Evolutionary conservation across 2,113 vertebrate genomes (phyloP).

Genomic region (Coregonus clupeaformis): DNA sequence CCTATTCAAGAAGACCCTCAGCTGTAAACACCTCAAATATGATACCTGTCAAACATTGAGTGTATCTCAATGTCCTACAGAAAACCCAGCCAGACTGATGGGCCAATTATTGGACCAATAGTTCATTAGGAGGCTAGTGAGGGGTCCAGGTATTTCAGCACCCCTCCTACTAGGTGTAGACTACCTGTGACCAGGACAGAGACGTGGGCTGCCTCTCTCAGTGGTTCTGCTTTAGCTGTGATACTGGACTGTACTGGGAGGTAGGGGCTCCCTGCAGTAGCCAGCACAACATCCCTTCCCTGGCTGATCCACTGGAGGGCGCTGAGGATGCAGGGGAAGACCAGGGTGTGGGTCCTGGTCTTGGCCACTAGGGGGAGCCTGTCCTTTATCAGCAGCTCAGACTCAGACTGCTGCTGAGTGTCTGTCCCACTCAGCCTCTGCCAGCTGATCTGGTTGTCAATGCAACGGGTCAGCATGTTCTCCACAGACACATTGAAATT

Average conservation of each 20-base stretch:
- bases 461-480: conserved; percentile 77
- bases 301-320: conserved; percentile 81
- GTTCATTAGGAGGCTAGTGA: conserved; percentile 62
- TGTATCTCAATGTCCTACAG: too few relatives aligned
- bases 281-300: conserved; percentile 69
- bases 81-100: not conserved
- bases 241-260: conserved; percentile 39
- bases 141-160: conserved; percentile 74
- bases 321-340: conserved; percentile 80
- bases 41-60: too few relatives aligned
- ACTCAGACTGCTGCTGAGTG: conserved; percentile 41
- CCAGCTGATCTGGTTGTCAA: conserved; percentile 80
- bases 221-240: conserved; percentile 56
- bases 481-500: conserved; percentile 80
- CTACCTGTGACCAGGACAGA: conserved; percentile 83
- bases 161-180: conserved; percentile 81
- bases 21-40: too few relatives aligned
- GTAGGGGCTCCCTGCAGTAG: not conserved
- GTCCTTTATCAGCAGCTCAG: conserved; percentile 40
- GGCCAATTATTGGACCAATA: not conserved
- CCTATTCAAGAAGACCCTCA: too few relatives aligned
- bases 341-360: conserved; percentile 58
- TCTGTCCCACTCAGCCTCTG: conserved; percentile 56
- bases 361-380: conserved; percentile 60
- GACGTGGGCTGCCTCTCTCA: conserved; percentile 62